Base-by-base conservation (phyloP, 2,113 vertebrate genomes). In the Pogona vitticeps region DNA sequence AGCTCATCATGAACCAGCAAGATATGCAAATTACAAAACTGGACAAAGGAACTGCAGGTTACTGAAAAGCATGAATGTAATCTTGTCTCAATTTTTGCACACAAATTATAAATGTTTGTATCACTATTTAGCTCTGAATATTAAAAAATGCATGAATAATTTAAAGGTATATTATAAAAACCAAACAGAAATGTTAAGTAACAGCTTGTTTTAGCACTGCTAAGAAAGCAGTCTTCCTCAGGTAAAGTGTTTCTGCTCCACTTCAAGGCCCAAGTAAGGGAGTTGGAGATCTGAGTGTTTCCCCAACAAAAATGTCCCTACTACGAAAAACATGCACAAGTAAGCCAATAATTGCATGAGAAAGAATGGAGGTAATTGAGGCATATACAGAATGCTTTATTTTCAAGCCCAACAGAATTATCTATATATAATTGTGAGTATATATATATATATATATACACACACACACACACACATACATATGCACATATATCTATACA, bases 1-100 rank as follows among this genome's bases (percentile, higher is more conserved):
- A 93, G 89, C 76, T 80, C 93, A 93, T 94, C 94, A 90, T 93
- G 91, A 95, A 96, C 90, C 92, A 94, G 94, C 83, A 91, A 90
- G 91, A 95, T 90, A 93, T 88, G 92, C 73, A 92, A 91, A 93
- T 92, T 75, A 83, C 84, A 94, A 91, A 91, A 91, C 92, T 72
- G 85, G 67, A 89, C 83, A 93, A 89, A 86, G n/a, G 86, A 93
- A 92, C 89, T 90, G 76, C 84, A 89, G 91, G 85, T 91, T 86
- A 93, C 86, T 89, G 91, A 91, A 89, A 76, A 65, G 80, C 46
- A 95, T 92, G 91, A 92, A 90, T 86, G 38, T 91, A 58, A 86
- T 84, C 88, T 93, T 92, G 82, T 93, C 82, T 89, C 89, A 72
- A 84, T 87, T 89, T 83, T 93, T 91, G 77, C 90, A 92, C n/a